Percentiles rank a stretch among this genome's conserved stretches.
Conservation (phyloP, 2,888 invertebrate species). For the Ochropleura leucogaster region DNA sequence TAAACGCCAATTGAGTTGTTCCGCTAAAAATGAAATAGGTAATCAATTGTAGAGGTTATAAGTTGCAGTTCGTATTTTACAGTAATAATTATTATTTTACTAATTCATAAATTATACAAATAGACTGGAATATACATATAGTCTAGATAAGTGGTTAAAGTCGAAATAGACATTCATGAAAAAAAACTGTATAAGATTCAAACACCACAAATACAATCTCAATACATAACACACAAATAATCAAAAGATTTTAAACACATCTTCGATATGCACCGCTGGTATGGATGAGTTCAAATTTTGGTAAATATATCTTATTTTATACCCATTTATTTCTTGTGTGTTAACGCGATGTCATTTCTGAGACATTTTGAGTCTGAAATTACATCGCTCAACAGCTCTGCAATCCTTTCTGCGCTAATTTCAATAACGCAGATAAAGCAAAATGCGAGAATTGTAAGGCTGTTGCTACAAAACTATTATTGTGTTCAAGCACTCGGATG, state of each 20-base stretch:
- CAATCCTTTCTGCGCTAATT: conserved; percentile 72
- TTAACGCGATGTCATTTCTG: conserved; percentile 69
- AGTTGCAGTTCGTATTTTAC: neutral
- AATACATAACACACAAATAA: conserved; percentile 75
- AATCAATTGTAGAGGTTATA: neutral
- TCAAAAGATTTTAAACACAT: conserved; percentile 75
- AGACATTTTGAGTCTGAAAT: conserved; percentile 65
- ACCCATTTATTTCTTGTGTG: conserved; percentile 60
- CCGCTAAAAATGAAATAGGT: conserved; percentile 14
- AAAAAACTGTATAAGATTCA: conserved; percentile 15
- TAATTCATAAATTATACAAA: neutral
- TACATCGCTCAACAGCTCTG: conserved; percentile 70
- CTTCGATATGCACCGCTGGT: conserved; percentile 90
- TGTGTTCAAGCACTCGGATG: conserved; percentile 65
- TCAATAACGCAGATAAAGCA: conserved; percentile 67
- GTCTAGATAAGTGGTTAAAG: neutral
- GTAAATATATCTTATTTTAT: conserved; percentile 79
- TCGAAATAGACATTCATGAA: neutral
- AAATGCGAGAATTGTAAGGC: conserved; percentile 69
- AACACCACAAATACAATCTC: conserved; percentile 51
- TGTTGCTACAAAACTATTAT: conserved; percentile 68
- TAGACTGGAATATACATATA: neutral
- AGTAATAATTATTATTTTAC: neutral
- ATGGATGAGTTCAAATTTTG: conserved; percentile 87
- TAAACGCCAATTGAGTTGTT: conserved; percentile 29